These are phyloP conservation scores for Bathynomus jamesi DNA, from an alignment of 1,140 invertebrate species.

Conservation along the genomic window DNA sequence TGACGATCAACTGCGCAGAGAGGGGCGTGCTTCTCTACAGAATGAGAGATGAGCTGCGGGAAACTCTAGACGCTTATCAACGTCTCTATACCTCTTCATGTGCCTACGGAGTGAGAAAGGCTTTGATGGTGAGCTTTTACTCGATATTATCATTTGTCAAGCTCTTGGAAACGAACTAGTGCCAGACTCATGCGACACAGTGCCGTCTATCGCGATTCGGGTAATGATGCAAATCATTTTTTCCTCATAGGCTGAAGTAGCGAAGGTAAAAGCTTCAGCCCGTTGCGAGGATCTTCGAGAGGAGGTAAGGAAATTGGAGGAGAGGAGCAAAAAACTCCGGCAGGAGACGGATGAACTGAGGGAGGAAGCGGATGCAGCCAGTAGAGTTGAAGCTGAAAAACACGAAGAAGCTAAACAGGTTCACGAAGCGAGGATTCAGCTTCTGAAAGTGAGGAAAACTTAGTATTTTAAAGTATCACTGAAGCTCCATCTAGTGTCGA, in stretches of 20 bases:
- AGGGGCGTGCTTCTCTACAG: conserved; percentile 84
- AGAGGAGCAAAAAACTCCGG: background rate
- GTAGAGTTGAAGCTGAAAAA: background rate
- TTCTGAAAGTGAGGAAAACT: background rate
- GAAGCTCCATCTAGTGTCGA: too few species aligned
- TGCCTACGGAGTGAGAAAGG: conserved; percentile 95
- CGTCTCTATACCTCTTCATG: conserved; percentile 94
- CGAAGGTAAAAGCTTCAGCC: background rate
- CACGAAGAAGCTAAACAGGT: background rate
- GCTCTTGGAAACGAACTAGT: too few species aligned
- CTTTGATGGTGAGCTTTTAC: conserved; percentile 48
- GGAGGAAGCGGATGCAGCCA: background rate
- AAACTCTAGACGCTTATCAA: conserved; percentile 91
- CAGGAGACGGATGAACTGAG: background rate
- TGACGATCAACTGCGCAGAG: conserved; percentile 95
- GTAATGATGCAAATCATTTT: too few species aligned
- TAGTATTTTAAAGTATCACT: too few species aligned
- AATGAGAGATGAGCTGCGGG: conserved; percentile 88
- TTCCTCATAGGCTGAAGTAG: background rate
- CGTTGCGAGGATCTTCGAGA: background rate
- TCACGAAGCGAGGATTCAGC: background rate
- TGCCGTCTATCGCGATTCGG: too few species aligned
- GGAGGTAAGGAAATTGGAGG: background rate
- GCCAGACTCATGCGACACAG: too few species aligned
- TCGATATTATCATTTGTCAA: too few species aligned